A percentile compares a stretch with the other conserved stretches of the same genome.
phyloP scores from a whole-genome alignment of 2,888 invertebrate species.

The Deilephila elpenor region DNA sequence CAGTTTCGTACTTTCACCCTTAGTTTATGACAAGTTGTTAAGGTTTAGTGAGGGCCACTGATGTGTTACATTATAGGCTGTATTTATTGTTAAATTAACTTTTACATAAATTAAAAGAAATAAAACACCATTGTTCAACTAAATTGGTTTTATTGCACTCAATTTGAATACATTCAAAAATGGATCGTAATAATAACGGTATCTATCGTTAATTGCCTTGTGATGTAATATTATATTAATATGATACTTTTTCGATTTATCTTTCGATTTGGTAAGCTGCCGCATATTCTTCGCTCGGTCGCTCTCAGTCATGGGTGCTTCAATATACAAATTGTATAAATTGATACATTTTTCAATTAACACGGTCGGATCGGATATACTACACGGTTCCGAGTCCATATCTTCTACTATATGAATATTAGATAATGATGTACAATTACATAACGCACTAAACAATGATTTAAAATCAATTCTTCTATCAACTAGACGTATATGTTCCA shows the following conservation, averaged over 20 bases:
- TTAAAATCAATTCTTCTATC: constrained; percentile 62
- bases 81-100: not conserved
- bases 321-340: constrained; percentile 62
- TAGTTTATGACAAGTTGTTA: too few relatives aligned
- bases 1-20: too few relatives aligned
- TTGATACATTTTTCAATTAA: constrained; percentile 62
- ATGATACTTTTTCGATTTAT: constrained; percentile 47
- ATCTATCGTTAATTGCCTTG: constrained; percentile 35
- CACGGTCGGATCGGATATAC: constrained; percentile 53
- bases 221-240: constrained; percentile 51
- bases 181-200: constrained; percentile 56
- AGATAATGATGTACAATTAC: constrained; percentile 64
- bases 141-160: constrained; percentile 58
- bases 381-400: constrained; percentile 42
- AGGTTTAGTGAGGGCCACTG: too few relatives aligned
- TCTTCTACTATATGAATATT: constrained; percentile 65
- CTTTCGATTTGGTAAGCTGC: constrained; percentile 56
- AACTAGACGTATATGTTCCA: constrained; percentile 67
- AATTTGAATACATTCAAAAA: constrained; percentile 63
- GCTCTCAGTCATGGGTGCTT: constrained; percentile 50
- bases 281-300: constrained; percentile 46
- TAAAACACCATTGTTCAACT: constrained; percentile 6
- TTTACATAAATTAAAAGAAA: constrained; percentile 6
- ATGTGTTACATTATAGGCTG: too few relatives aligned
- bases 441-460: constrained; percentile 58